Evolutionary conservation across 2,113 vertebrate genomes (phyloP).

Genomic region (Varanus komodoensis): DNA sequence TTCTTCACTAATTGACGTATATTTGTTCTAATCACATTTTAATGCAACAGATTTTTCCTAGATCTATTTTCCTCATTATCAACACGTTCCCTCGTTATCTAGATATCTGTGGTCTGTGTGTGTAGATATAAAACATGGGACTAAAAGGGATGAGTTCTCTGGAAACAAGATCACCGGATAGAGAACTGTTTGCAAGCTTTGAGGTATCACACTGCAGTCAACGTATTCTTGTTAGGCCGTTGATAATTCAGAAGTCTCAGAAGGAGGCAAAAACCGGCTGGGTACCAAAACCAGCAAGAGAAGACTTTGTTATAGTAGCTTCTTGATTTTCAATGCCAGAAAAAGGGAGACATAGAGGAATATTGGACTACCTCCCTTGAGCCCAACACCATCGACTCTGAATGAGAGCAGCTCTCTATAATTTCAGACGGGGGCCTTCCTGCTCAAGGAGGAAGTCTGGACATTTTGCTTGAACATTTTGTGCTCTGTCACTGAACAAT

Average conservation of each 20-base stretch:
- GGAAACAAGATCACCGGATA: background rate
- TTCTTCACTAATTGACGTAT: background rate
- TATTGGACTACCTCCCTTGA: too few species aligned
- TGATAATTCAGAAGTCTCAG: background rate
- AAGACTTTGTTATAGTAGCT: background rate
- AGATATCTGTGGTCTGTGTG: background rate
- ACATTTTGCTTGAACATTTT: too few species aligned
- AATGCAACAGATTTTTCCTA: background rate
- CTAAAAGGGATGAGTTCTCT: background rate
- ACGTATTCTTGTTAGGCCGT: background rate
- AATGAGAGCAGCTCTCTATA: too few species aligned
- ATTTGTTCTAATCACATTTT: background rate
- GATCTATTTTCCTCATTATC: background rate
- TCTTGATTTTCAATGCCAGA: background rate
- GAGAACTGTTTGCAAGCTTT: background rate
- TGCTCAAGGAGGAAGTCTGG: too few species aligned
- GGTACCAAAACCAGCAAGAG: rapidly evolving
- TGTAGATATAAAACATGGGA: background rate
- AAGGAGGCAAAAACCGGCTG: background rate
- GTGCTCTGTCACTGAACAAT: background rate
- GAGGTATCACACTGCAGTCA: background rate
- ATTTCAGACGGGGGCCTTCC: too few species aligned
- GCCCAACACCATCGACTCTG: too few species aligned
- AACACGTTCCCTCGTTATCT: background rate
- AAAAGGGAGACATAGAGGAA: background rate